Evolutionary conservation across 2,888 invertebrate species (phyloP).

Genomic region (Sinohyriopsis cumingii): DNA sequence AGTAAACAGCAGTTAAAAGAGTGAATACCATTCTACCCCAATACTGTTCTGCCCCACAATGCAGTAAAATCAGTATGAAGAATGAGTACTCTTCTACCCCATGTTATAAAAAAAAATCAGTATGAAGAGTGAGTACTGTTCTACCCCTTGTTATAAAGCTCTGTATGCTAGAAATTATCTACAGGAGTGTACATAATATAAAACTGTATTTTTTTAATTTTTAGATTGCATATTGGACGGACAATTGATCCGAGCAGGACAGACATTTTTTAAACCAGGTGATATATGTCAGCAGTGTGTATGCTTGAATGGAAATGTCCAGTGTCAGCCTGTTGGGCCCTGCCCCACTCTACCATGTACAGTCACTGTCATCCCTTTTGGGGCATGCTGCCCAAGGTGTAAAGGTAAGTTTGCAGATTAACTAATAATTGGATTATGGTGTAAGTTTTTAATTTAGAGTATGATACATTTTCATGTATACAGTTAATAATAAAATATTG

Average conservation of each 20-base stretch:
- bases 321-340: conserved; percentile 44
- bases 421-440: neutral
- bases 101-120: too few species aligned
- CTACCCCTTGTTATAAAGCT: too few species aligned
- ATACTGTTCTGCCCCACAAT: neutral
- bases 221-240: conserved; percentile 63
- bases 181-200: neutral
- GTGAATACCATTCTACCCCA: neutral
- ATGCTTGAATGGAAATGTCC: conserved; percentile 59
- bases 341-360: conserved; percentile 57
- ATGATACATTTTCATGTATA: too few species aligned
- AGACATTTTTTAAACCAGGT: conserved; percentile 49
- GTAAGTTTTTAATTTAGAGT: too few species aligned
- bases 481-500: too few species aligned
- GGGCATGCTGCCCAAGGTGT: conserved; percentile 63
- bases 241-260: conserved; percentile 45
- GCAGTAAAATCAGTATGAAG: neutral
- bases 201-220: conserved; percentile 3
- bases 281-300: conserved; percentile 60
- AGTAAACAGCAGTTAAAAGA: neutral
- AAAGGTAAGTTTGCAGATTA: conserved; percentile 42
- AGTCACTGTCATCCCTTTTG: conserved; percentile 48
- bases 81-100: neutral
- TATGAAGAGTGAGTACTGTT: neutral
- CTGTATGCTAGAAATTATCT: neutral